These are phyloP conservation scores for Aethes cnicana DNA, from an alignment of 2,888 invertebrate species.

Conservation along the genomic window DNA sequence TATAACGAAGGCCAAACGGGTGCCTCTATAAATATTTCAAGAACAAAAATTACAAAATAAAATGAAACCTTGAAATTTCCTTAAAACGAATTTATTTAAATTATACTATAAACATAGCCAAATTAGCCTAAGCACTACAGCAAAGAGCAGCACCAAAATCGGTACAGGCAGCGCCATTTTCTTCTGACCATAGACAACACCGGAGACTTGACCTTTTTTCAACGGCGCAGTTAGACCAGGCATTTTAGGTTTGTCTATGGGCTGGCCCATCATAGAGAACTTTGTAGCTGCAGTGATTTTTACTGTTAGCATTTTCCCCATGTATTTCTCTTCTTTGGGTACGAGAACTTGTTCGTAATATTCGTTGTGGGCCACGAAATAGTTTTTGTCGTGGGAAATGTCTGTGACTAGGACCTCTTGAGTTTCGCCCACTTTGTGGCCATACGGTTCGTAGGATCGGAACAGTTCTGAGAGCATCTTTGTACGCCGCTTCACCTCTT, in stretches of 20 bases:
- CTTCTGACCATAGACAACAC: constrained; percentile 50
- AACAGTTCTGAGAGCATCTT: constrained; percentile 94
- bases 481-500: constrained; percentile 95
- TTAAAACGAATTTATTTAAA: constrained; percentile 39
- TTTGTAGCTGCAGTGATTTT: constrained; percentile 86
- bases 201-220: constrained; percentile 82
- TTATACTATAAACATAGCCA: constrained; percentile 65
- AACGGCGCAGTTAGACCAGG: constrained; percentile 79
- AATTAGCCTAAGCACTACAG: constrained; percentile 65
- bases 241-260: constrained; percentile 81
- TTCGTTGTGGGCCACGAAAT: constrained; percentile 97
- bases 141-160: constrained; percentile 60
- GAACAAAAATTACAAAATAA: too few relatives aligned
- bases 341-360: constrained; percentile 94
- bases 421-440: constrained; percentile 83
- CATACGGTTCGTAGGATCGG: constrained; percentile 93
- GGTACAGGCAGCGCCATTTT: constrained; percentile 56
- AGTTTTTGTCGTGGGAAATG: constrained; percentile 93
- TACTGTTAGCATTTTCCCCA: constrained; percentile 93
- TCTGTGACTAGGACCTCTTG: constrained; percentile 96
- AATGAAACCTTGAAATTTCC: constrained; percentile 36
- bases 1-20: too few relatives aligned
- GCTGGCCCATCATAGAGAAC: constrained; percentile 89
- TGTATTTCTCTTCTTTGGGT: constrained; percentile 87
- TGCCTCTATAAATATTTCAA: too few relatives aligned